Base-by-base conservation (phyloP, 1,140 invertebrate genomes). In the Cydia splendana region DNA sequence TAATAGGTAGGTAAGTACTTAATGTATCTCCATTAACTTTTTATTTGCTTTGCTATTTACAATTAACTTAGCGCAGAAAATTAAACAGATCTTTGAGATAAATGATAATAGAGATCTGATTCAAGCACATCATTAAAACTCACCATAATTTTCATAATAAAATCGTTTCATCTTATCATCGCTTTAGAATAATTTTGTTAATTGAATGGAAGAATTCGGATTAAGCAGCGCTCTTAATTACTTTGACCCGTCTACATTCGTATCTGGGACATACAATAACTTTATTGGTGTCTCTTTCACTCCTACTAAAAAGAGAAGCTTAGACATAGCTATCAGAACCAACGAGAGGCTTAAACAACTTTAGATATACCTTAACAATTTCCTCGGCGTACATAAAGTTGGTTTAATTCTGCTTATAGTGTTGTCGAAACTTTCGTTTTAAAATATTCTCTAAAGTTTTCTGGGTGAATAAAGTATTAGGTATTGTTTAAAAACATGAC, bases 321-420 rank as follows among this genome's bases (percentile, higher is more conserved):
- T 18, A 42, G 34, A n/a, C 4, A 15, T 71, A 71, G 67, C 67
- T 10, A 71, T 71, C 38, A 71, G 34, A 71, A 20, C 18, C 34
- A 71, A 71, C 45, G 67, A 38, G 13, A 9, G 34, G n/a, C 67
- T 71, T 71, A 42, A 71, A 71, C 67, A 71, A 71, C 67, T 71
- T 71, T 71, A n/a, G 45, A 71, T 71, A 34, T 6, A 13, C 10
- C 34, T 18, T 42, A 42, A 9, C n/a, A 42, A 45, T 45, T 24
- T 71, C n/a, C 7, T 71, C 38, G 15, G 2, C 30, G 12, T 15
- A 15, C 45, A 71, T 42, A 71, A 71, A 45, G 15, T 20, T 38
- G 34, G 15, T 42, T 71, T 45, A 20, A 45, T 10, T 71, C n/a
- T 7, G 38, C 6, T 18, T 10, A n/a, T n/a, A 57, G 5, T 45